These are phyloP conservation scores for Octodonta nipae DNA, from an alignment of 2,888 invertebrate species.

Conservation along the genomic window DNA sequence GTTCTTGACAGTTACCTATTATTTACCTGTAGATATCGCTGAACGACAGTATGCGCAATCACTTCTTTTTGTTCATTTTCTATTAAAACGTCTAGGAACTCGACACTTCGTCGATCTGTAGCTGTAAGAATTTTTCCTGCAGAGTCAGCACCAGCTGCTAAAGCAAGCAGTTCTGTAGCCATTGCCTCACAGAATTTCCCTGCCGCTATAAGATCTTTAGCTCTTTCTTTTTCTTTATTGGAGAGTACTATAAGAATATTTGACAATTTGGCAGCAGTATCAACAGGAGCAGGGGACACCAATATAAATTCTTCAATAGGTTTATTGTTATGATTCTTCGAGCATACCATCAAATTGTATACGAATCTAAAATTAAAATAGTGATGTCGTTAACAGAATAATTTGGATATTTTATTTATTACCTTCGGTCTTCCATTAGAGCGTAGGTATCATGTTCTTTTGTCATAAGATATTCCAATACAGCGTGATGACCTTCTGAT, in stretches of 20 bases:
- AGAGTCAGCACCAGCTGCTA: conserved; percentile 88
- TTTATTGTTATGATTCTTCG: conserved; percentile 87
- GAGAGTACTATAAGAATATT: conserved; percentile 79
- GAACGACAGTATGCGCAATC: conserved; percentile 92
- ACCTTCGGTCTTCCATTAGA: conserved; percentile 89
- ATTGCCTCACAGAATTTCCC: conserved; percentile 93
- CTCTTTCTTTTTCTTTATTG: conserved; percentile 93
- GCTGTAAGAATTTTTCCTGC: conserved; percentile 90
- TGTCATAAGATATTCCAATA: conserved; percentile 86
- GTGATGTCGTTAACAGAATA: background rate
- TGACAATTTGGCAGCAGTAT: conserved; percentile 94
- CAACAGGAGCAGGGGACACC: conserved; percentile 97
- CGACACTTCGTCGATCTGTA: conserved; percentile 84
- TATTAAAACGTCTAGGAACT: conserved; percentile 90
- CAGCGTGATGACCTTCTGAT: conserved; percentile 90
- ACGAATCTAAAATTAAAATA: conserved; percentile 50
- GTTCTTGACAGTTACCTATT: conserved; percentile 34
- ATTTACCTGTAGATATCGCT: conserved; percentile 85
- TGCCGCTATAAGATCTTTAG: conserved; percentile 88
- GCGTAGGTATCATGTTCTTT: conserved; percentile 96
- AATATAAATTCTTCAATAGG: conserved; percentile 95
- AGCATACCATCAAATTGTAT: conserved; percentile 95
- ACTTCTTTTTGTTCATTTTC: conserved; percentile 98
- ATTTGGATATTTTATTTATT: background rate
- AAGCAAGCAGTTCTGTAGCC: conserved; percentile 89